A percentile compares a stretch with the other conserved stretches of the same genome.
phyloP scores from a whole-genome alignment of 37 sponge, comb jelly and placozoan species.

The Halisarca cf. caerulea region DNA sequence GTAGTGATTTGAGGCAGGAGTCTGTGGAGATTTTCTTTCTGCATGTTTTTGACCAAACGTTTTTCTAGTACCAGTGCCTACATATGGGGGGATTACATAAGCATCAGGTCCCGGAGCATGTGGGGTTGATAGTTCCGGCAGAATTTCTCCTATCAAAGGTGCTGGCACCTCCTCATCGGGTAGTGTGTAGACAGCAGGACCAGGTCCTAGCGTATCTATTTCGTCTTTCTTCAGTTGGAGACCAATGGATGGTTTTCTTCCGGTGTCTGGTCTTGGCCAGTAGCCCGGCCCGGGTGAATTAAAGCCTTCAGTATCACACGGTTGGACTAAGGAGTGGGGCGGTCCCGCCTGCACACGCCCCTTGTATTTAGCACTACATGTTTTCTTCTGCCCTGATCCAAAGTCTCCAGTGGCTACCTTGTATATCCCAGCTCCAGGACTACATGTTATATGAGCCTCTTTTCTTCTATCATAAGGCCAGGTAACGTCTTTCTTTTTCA shows the following conservation, averaged over 20 bases:
- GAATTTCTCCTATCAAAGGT: constrained; percentile 24
- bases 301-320: constrained; percentile 62
- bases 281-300: constrained; percentile 54
- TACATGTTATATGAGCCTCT: constrained; percentile 57
- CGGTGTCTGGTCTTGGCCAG: constrained; percentile 42
- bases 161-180: not conserved
- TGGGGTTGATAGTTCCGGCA: not conserved
- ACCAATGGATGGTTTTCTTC: constrained; percentile 27
- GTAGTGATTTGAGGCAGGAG: constrained; percentile 39
- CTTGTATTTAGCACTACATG: constrained; percentile 40
- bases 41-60: constrained; percentile 32
- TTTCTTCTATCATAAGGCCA: constrained; percentile 58
- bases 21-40: not conserved
- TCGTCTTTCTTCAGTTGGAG: not conserved
- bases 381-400: constrained; percentile 3
- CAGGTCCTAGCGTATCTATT: constrained; percentile 42
- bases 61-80: constrained; percentile 28
- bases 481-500: constrained; percentile 36
- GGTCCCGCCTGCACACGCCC: constrained; percentile 52
- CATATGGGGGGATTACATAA: constrained; percentile 13
- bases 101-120: constrained; percentile 46
- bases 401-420: constrained; percentile 18
- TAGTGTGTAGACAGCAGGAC: constrained; percentile 47
- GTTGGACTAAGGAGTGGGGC: constrained; percentile 50
- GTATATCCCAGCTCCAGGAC: constrained; percentile 52